These are phyloP conservation scores for Siniperca chuatsi DNA, from an alignment of 2,113 vertebrate species.

Conservation along the genomic window DNA sequence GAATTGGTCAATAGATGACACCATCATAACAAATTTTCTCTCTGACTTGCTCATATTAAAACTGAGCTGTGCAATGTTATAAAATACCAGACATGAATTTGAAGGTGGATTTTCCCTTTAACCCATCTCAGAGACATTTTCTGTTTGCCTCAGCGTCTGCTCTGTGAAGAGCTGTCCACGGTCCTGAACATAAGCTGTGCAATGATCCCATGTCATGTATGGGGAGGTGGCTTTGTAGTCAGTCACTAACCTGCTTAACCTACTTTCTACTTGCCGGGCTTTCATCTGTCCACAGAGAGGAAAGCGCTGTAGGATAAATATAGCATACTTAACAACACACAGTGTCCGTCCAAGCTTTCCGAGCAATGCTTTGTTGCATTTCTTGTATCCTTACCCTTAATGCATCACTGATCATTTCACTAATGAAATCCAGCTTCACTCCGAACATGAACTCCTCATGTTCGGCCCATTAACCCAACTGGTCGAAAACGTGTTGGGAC, in stretches of 20 bases:
- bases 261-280: slow-evolving; percentile 73
- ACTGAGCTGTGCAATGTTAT: background rate
- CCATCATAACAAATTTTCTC: background rate
- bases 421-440: slow-evolving; percentile 63
- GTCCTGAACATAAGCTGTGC: slow-evolving; percentile 67
- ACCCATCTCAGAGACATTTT: slow-evolving; percentile 2
- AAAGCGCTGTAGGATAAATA: slow-evolving; percentile 76
- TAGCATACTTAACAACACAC: slow-evolving; percentile 61
- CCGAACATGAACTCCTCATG: slow-evolving; percentile 69
- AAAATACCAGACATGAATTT: background rate
- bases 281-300: slow-evolving; percentile 63
- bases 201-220: slow-evolving; percentile 46
- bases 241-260: slow-evolving; percentile 82
- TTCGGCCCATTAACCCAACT: slow-evolving; percentile 81
- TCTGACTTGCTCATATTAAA: background rate
- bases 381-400: slow-evolving; percentile 24
- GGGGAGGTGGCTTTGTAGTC: slow-evolving; percentile 70
- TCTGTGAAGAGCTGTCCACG: slow-evolving; percentile 62
- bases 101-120: slow-evolving; percentile 4
- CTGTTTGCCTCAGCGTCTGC: slow-evolving; percentile 38
- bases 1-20: slow-evolving; percentile 7
- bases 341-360: slow-evolving; percentile 21
- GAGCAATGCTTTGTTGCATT: slow-evolving; percentile 15
- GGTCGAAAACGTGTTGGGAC: slow-evolving; percentile 75
- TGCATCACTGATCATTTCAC: slow-evolving; percentile 62